A percentile compares a stretch with the other conserved stretches of the same genome.
phyloP scores from a whole-genome alignment of 2,888 invertebrate species.

The Polia nebulosa region DNA sequence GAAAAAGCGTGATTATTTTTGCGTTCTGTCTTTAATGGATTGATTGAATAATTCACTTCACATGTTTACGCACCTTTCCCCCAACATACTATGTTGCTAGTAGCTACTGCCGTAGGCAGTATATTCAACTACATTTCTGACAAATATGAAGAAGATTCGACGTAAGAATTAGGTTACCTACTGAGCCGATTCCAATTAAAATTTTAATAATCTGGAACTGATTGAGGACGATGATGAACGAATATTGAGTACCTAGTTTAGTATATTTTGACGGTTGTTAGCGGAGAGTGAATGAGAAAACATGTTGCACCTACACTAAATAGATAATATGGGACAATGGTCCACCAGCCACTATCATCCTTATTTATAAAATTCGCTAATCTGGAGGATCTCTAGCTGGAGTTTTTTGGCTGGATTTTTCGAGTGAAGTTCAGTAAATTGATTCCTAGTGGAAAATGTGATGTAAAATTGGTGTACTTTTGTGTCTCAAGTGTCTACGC shows the following conservation, averaged over 20 bases:
- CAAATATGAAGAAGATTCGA: neutral
- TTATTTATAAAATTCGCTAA: too few relatives aligned
- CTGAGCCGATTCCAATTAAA: neutral
- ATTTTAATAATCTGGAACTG: too few relatives aligned
- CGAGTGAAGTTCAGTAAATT: too few relatives aligned
- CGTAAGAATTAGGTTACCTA: neutral
- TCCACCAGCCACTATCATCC: too few relatives aligned
- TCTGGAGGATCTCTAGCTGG: too few relatives aligned
- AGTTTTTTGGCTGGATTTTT: too few relatives aligned
- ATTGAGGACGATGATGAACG: neutral
- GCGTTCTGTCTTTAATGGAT: neutral
- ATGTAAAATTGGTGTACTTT: too few relatives aligned
- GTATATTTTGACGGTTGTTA: neutral
- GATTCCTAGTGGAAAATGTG: too few relatives aligned
- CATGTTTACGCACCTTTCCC: slow-evolving; percentile 1
- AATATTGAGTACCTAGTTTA: neutral
- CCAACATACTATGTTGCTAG: slow-evolving; percentile 4
- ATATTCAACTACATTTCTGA: neutral
- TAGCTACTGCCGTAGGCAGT: neutral
- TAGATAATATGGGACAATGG: too few relatives aligned
- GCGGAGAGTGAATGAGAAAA: neutral
- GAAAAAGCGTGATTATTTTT: neutral
- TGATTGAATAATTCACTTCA: neutral
- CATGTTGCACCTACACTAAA: neutral
- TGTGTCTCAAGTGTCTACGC: too few relatives aligned